Percentiles rank a stretch among this genome's conserved stretches.
Evolutionary conservation across 2,113 vertebrate species (phyloP).

Genomic region (Microcebus lehilahytsara): DNA sequence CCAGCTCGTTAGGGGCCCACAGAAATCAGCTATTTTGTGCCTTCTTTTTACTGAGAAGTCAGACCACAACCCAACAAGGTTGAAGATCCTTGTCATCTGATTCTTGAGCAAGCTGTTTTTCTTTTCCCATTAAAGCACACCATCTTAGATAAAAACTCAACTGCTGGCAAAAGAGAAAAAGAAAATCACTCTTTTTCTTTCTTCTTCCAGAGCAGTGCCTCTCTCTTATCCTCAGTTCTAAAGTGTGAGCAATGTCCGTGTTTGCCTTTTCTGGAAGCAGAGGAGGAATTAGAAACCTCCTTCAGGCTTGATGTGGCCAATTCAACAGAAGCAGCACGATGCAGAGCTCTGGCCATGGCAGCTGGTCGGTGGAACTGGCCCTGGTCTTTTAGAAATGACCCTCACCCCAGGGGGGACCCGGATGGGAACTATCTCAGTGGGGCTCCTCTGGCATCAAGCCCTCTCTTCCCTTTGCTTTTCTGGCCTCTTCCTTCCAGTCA

Average conservation of each 20-base stretch:
- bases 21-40: not conserved
- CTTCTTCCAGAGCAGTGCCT: not conserved
- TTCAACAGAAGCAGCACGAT: not conserved
- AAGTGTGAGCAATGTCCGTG: not conserved
- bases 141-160: not conserved
- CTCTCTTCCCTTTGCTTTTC: not conserved
- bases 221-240: not conserved
- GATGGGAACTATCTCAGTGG: not conserved
- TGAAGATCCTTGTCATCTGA: not conserved
- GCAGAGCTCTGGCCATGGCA: not conserved
- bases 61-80: not conserved
- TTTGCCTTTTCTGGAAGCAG: not conserved
- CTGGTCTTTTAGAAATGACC: not conserved
- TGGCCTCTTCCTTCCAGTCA: not conserved
- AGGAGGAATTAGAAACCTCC: not conserved
- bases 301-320: not conserved
- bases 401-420: no score
- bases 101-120: not conserved
- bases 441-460: not conserved
- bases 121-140: not conserved
- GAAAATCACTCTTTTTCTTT: not conserved
- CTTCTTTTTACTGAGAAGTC: not conserved
- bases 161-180: not conserved
- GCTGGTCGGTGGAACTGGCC: not conserved
- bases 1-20: fast-evolving